Evolutionary conservation across 1,140 invertebrate species (phyloP).

Genomic region (Aphelinus certus): DNA sequence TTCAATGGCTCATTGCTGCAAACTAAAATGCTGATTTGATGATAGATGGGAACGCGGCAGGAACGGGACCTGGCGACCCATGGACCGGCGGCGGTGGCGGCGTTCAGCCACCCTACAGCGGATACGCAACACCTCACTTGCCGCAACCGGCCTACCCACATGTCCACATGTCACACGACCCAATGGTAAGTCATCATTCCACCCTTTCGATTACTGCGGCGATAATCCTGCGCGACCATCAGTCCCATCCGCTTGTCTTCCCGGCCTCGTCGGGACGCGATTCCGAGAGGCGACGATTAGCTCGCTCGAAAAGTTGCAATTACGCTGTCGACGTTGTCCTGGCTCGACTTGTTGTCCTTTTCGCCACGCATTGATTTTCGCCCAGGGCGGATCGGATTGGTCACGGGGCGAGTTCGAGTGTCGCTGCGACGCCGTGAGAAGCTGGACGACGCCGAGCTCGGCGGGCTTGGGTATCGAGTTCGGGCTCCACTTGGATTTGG

Average conservation of each 20-base stretch:
- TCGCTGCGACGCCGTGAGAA: background rate
- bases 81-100: slow-evolving; percentile 62
- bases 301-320: no score
- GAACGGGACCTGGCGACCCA: slow-evolving; percentile 61
- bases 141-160: slow-evolving; percentile 61
- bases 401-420: background rate
- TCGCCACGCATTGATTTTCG: no score
- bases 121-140: slow-evolving; percentile 63
- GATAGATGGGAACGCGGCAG: slow-evolving; percentile 64
- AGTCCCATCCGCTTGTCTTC: no score
- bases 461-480: slow-evolving; percentile 1
- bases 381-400: no score
- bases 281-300: no score
- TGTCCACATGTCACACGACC: slow-evolving; percentile 72
- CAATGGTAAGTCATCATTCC: slow-evolving; percentile 65
- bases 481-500: background rate
- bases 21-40: no score
- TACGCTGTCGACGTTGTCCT: no score
- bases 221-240: no score
- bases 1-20: slow-evolving; percentile 29
- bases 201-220: no score
- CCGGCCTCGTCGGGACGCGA: no score
- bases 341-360: no score
- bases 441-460: background rate
- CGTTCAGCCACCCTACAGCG: slow-evolving; percentile 63